Conservation (phyloP, 37 sponge, comb jelly and placozoan genomes). For the Bolinopsis microptera region DNA sequence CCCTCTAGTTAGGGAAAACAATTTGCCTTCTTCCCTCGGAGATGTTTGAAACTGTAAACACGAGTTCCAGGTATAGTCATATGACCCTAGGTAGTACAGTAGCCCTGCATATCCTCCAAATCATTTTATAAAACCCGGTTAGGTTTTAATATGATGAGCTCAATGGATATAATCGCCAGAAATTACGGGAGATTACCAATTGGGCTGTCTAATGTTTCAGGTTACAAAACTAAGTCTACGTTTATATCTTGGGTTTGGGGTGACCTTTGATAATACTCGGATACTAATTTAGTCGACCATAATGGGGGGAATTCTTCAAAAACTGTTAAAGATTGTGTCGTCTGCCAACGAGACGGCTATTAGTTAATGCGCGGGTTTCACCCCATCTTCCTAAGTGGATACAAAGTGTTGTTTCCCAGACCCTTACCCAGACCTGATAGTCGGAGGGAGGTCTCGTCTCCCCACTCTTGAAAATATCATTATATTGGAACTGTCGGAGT, state of each 20-base stretch:
- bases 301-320: not conserved
- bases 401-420: too few species aligned
- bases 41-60: not conserved
- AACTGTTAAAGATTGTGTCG: not conserved
- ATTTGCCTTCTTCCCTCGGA: not conserved
- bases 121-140: not conserved
- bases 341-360: not conserved
- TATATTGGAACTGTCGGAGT: not conserved
- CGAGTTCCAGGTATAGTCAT: not conserved
- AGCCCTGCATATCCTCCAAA: not conserved
- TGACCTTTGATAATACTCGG: not conserved
- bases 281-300: not conserved
- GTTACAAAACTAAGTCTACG: not conserved
- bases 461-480: not conserved
- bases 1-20: not conserved
- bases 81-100: not conserved
- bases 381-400: not conserved
- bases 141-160: not conserved
- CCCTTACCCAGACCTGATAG: not conserved
- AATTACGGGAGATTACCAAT: not conserved
- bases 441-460: not conserved
- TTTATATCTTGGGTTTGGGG: not conserved
- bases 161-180: not conserved
- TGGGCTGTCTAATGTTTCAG: not conserved
- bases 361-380: not conserved